Percentiles rank a stretch among this genome's conserved stretches.
phyloP scores from a whole-genome alignment of 2,888 invertebrate species.

The Dioctria rufipes region DNA sequence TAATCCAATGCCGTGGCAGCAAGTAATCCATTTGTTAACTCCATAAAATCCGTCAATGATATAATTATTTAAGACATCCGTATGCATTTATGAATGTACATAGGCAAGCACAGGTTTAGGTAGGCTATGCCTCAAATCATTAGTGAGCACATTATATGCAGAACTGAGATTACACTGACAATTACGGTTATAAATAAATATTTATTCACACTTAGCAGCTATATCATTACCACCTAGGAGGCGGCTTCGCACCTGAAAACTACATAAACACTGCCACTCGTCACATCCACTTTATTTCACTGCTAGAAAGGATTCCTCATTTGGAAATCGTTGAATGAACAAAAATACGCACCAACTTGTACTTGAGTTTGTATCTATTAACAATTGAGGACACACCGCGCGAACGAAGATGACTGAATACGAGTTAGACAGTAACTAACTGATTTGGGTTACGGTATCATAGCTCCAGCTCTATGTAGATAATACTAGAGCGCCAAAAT shows the following conservation, averaged over 20 bases:
- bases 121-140: background rate
- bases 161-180: background rate
- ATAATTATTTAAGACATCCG: conserved; percentile 13
- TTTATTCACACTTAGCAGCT: conserved; percentile 40
- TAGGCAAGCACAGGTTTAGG: conserved; percentile 8
- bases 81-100: no score
- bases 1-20: conserved; percentile 44
- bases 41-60: conserved; percentile 47
- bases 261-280: conserved; percentile 15
- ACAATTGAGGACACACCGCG: conserved; percentile 18
- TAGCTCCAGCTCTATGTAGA: background rate
- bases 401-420: conserved; percentile 35
- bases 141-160: conserved; percentile 17
- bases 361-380: background rate
- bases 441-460: conserved; percentile 35
- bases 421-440: conserved; percentile 42
- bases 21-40: conserved; percentile 41
- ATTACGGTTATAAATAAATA: conserved; percentile 22
- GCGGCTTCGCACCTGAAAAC: conserved; percentile 9
- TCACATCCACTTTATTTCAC: conserved; percentile 32
- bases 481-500: conserved; percentile 16
- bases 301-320: conserved; percentile 18
- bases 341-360: conserved; percentile 19
- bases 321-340: conserved; percentile 18
- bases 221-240: conserved; percentile 46